Evolutionary conservation across 1,140 invertebrate genomes (phyloP).

Genomic region (Conopomorpha cramerella): DNA sequence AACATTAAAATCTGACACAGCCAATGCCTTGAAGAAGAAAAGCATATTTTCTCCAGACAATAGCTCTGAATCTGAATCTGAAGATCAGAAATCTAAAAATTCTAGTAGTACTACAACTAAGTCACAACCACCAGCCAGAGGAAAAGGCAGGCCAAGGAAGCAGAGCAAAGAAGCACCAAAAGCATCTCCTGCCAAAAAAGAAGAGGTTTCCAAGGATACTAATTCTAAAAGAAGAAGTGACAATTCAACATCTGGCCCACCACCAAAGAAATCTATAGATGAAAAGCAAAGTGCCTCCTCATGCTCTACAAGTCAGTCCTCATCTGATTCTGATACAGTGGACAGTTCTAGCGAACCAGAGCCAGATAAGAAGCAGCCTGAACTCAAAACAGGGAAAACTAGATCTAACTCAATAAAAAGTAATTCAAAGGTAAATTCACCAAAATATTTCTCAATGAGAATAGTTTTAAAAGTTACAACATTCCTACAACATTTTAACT

Average conservation of each 20-base stretch:
- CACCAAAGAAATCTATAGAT: constrained; percentile 35
- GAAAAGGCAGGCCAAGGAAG: constrained; percentile 38
- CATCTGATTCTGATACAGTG: constrained; percentile 38
- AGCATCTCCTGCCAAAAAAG: constrained; percentile 28
- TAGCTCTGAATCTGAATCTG: constrained; percentile 73
- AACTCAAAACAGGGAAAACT: constrained; percentile 26
- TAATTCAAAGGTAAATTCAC: too few relatives aligned
- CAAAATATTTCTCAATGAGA: too few relatives aligned
- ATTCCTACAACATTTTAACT: too few relatives aligned
- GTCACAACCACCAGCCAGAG: constrained; percentile 15
- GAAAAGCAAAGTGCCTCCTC: constrained; percentile 41
- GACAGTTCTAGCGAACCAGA: constrained; percentile 40
- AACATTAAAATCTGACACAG: constrained; percentile 38
- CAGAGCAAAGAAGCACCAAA: constrained; percentile 10
- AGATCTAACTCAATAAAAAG: constrained; percentile 20
- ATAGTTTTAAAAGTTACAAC: too few relatives aligned
- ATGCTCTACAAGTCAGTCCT: constrained; percentile 46
- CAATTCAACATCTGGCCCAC: constrained; percentile 32
- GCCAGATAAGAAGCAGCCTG: constrained; percentile 27
- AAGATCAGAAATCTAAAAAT: constrained; percentile 13
- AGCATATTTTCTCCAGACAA: constrained; percentile 84
- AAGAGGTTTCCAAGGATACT: constrained; percentile 49
- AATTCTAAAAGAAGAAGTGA: constrained; percentile 34
- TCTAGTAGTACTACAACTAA: constrained; percentile 37
- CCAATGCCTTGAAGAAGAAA: constrained; percentile 68